Evolutionary conservation across 2,113 vertebrate genomes (phyloP), one percentile per base, ranked within the genome.

Genomic region (Rhegmatorhina hoffmannsi): DNA sequence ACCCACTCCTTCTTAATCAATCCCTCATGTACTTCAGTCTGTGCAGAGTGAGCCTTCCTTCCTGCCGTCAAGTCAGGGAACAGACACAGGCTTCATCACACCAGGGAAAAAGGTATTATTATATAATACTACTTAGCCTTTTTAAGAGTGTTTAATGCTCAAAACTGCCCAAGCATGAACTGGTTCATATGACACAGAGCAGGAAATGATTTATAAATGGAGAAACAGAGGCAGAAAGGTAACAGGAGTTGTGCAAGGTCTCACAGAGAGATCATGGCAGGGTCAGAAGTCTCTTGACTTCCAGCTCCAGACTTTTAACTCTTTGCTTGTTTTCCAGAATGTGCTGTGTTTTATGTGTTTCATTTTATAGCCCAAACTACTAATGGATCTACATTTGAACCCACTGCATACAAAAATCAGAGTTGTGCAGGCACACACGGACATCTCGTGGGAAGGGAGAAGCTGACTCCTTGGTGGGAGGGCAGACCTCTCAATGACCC

Each of bases 141-240:
- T 89, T 92, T 34, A 90, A 88, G 66, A 82, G 82, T 20, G 24
- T 77, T 91, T 91, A 90, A 81, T 77, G 82, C 78, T 95, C 67
- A 52, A 83, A 93, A 87, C 62, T 76, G 85, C 34, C 52, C 75
- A 80, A 80, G 76, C 50, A 80, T 49, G 31, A 86, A 59, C 74
- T 88, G 68, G 43, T 94, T 96, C 79, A 36, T 77, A 36, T 84
- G 82, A 93, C 52, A 91, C 29, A 29, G 59, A 50, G 66, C 74
- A 87, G 89, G 74, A 95, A 95, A 92, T 79, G 1, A 94, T 91
- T 95, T 91, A 70, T 80, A 94, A 94, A 88, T 20, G 63, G 50
- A 91, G 93, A 90, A 95, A 92, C 58, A 83, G 87, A 93, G 80
- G 81, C 73, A 94, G 49, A 75, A 82, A 76, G 40, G 82, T 80